Evolutionary conservation across 2,888 invertebrate genomes (phyloP).

Genomic region (Brassicogethes aeneus): DNA sequence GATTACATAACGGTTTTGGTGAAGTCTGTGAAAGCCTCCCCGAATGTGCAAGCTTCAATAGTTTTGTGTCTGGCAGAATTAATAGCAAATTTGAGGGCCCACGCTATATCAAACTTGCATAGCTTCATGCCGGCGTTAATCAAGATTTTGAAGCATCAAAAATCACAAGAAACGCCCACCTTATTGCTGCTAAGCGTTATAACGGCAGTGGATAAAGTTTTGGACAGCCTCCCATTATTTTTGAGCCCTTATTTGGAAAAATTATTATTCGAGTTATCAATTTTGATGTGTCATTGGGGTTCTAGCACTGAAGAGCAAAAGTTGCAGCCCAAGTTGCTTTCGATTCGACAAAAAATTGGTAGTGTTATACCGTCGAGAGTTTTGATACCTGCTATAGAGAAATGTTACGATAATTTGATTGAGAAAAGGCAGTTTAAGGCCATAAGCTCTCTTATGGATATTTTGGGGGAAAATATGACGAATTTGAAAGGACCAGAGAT

Average conservation of each 20-base stretch:
- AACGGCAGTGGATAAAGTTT: constrained; percentile 71
- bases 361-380: constrained; percentile 62
- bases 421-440: constrained; percentile 51
- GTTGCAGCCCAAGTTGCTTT: constrained; percentile 48
- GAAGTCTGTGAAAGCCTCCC: constrained; percentile 43
- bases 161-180: constrained; percentile 49
- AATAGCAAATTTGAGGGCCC: constrained; percentile 63
- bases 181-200: constrained; percentile 62
- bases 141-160: constrained; percentile 53
- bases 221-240: constrained; percentile 74
- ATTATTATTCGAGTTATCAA: constrained; percentile 55
- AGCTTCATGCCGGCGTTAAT: constrained; percentile 71
- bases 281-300: constrained; percentile 36
- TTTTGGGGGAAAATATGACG: constrained; percentile 64
- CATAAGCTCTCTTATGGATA: constrained; percentile 63
- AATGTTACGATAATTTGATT: constrained; percentile 54
- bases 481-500: constrained; percentile 51
- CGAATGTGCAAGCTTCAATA: constrained; percentile 63
- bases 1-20: constrained; percentile 57
- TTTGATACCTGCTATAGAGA: constrained; percentile 63
- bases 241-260: constrained; percentile 76
- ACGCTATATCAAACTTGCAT: constrained; percentile 64
- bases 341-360: constrained; percentile 60
- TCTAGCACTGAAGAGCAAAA: constrained; percentile 38
- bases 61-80: constrained; percentile 73